Conservation (phyloP, 2,797 vertebrate genomes). For the Netta rufina region DNA sequence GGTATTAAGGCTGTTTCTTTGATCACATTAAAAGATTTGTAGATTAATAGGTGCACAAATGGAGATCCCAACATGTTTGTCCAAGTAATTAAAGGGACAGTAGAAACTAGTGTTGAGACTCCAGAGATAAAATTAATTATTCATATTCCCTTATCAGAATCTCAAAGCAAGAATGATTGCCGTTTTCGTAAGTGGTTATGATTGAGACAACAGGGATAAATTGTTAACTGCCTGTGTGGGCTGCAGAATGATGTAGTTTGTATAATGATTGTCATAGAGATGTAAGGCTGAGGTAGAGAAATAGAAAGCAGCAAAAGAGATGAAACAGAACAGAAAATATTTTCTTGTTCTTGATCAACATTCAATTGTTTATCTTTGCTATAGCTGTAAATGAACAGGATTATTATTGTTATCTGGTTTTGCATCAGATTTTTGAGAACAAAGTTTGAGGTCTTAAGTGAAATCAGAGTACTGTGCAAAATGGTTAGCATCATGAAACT, state of each 20-base stretch:
- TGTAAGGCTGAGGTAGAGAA: neutral
- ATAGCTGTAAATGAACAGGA: neutral
- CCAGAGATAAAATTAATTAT: slow-evolving; percentile 35
- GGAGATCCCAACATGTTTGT: neutral
- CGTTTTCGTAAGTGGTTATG: neutral
- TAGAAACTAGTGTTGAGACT: neutral
- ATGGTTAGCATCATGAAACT: neutral
- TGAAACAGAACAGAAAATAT: slow-evolving; percentile 30
- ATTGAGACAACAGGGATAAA: slow-evolving; percentile 28
- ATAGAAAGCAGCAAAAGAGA: neutral
- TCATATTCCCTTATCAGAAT: neutral
- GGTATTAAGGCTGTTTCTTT: neutral
- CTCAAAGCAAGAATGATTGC: neutral
- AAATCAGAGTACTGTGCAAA: neutral
- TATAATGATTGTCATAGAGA: neutral
- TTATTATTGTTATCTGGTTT: neutral
- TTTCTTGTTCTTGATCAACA: neutral
- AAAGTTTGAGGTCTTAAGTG: neutral
- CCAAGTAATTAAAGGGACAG: slow-evolving; percentile 21
- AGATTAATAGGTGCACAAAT: neutral
- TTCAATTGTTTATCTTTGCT: neutral
- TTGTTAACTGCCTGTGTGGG: neutral
- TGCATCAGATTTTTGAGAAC: neutral
- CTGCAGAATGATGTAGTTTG: neutral
- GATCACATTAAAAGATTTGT: neutral